Percentiles rank a stretch among this genome's conserved stretches.
These are phyloP conservation scores for Augochlorella aurata DNA, from an alignment of 2,888 invertebrate genomes.

Conservation along the genomic window DNA sequence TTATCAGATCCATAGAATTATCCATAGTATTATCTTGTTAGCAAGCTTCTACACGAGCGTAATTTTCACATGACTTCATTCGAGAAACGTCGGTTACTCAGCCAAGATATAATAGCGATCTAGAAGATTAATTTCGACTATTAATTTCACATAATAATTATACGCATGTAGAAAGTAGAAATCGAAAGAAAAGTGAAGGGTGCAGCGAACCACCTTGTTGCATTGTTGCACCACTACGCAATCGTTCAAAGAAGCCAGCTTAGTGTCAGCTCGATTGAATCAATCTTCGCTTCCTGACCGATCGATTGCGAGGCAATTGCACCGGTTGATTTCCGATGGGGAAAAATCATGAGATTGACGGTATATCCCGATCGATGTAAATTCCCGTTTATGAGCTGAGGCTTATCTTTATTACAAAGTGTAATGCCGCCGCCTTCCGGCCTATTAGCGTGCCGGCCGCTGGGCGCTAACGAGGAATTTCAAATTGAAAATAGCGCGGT, in stretches of 20 bases:
- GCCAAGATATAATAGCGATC: too few species aligned
- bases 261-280: neutral
- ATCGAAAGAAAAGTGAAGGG: too few species aligned
- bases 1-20: too few species aligned
- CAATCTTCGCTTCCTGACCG: neutral
- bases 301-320: constrained; percentile 4
- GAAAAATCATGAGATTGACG: neutral
- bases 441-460: constrained; percentile 20
- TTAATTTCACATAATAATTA: too few species aligned
- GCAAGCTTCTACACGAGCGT: too few species aligned
- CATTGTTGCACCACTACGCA: neutral
- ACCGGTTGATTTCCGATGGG: neutral
- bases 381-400: constrained; percentile 32
- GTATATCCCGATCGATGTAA: constrained; percentile 28
- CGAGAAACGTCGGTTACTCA: too few species aligned
- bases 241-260: too few species aligned
- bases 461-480: constrained; percentile 36
- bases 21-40: too few species aligned
- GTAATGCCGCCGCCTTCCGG: constrained; percentile 41
- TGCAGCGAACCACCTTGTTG: neutral
- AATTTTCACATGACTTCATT: too few species aligned
- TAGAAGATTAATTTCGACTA: too few species aligned
- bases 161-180: too few species aligned
- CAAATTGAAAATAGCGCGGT: constrained; percentile 42
- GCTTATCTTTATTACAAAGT: constrained; percentile 53